These are phyloP conservation scores for Pterophyllum scalare DNA, from an alignment of 2,113 vertebrate genomes.

Conservation along the genomic window DNA sequence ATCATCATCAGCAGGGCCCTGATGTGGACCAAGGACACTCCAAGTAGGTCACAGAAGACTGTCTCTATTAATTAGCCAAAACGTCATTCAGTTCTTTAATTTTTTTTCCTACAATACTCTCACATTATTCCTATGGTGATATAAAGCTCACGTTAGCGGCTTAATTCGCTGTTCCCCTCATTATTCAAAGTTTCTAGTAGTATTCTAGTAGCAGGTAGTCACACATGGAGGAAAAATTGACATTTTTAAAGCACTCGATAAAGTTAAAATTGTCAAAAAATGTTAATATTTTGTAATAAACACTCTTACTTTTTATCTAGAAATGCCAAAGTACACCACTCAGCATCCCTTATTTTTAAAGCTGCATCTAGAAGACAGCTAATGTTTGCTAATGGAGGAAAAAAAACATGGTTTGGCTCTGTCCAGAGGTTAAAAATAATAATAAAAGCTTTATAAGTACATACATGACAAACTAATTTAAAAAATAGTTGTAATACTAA, in stretches of 20 bases:
- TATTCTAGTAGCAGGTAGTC: neutral
- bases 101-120: neutral
- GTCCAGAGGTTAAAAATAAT: neutral
- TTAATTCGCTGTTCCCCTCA: neutral
- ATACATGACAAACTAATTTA: neutral
- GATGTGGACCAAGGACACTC: slow-evolving; percentile 58
- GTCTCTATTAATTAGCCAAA: neutral
- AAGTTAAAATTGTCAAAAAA: neutral
- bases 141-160: neutral
- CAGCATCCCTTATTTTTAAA: neutral
- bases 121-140: neutral
- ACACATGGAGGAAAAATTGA: neutral
- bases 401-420: neutral
- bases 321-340: neutral
- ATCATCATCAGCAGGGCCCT: slow-evolving; percentile 53
- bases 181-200: neutral
- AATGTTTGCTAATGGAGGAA: neutral
- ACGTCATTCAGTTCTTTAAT: neutral
- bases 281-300: neutral
- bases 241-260: neutral
- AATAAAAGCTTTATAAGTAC: neutral
- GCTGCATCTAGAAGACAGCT: neutral
- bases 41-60: slow-evolving; percentile 69
- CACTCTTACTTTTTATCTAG: neutral
- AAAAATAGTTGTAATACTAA: neutral